Conservation (phyloP, 2,113 vertebrate genomes). For the Lepus americanus region DNA sequence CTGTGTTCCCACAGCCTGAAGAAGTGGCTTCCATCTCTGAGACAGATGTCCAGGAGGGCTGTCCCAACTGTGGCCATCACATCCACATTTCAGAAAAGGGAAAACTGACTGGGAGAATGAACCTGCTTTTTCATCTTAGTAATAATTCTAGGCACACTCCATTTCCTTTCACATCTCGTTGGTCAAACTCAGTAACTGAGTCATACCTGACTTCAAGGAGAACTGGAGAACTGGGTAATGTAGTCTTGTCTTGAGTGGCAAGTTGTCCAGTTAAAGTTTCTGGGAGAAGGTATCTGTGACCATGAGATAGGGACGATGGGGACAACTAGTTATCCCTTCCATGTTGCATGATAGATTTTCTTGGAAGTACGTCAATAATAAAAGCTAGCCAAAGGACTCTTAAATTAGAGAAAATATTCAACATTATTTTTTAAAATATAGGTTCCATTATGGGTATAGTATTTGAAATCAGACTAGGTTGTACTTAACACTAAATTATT, state of each 20-base stretch:
- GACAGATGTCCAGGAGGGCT: neutral
- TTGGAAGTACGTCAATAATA: conserved; percentile 24
- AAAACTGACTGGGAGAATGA: conserved; percentile 17
- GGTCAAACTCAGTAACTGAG: neutral
- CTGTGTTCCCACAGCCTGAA: neutral
- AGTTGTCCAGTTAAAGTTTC: neutral
- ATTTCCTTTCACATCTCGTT: conserved; percentile 45
- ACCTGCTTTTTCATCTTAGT: neutral
- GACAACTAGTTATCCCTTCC: neutral
- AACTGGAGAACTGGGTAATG: neutral
- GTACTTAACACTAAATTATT: conserved; percentile 14
- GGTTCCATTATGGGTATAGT: neutral
- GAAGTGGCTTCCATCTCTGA: neutral
- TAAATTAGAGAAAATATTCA: conserved; percentile 19
- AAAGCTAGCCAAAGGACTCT: conserved; percentile 40
- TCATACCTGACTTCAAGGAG: neutral
- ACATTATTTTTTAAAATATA: conserved; percentile 42
- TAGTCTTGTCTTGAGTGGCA: conserved; percentile 16
- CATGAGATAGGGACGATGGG: neutral
- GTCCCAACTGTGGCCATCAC: neutral
- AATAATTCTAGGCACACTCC: neutral
- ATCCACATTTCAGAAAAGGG: conserved; percentile 15
- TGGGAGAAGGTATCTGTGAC: too few relatives aligned
- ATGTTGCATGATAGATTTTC: neutral
- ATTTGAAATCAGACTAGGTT: conserved; percentile 4